Evolutionary conservation across 2,113 vertebrate species (phyloP).

Genomic region (Alethe castanea): DNA sequence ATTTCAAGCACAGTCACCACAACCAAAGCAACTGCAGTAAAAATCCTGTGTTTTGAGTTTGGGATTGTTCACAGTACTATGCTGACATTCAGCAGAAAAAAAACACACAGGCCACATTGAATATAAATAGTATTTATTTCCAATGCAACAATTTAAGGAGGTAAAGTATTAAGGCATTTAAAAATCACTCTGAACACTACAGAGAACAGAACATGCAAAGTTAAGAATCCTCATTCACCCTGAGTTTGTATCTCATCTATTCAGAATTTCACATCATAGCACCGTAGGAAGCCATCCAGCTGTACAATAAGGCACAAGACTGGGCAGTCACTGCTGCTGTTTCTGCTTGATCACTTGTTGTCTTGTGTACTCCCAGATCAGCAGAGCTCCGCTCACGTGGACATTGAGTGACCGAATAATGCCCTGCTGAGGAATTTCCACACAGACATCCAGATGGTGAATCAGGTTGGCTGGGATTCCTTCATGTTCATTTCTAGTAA

Average conservation of each 20-base stretch:
- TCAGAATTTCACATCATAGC: not conserved
- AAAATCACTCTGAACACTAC: not conserved
- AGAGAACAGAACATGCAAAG: conserved; percentile 40
- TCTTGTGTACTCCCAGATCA: conserved; percentile 94
- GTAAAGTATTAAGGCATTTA: conserved; percentile 68
- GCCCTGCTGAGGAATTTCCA: conserved; percentile 95
- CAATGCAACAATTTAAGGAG: conserved; percentile 1
- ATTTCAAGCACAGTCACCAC: not conserved
- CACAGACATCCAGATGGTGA: conserved; percentile 90
- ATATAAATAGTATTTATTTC: conserved; percentile 60
- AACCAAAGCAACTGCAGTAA: not conserved
- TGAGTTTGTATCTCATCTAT: not conserved
- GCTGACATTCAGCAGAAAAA: not conserved
- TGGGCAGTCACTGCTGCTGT: not conserved
- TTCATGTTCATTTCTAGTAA: conserved; percentile 89
- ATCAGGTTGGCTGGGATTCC: conserved; percentile 92
- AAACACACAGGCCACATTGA: not conserved
- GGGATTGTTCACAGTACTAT: not conserved
- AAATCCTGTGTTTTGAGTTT: not conserved
- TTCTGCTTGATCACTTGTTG: conserved; percentile 76
- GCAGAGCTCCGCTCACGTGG: conserved; percentile 93
- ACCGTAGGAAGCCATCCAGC: not conserved
- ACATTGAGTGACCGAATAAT: conserved; percentile 94
- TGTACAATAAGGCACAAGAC: not conserved
- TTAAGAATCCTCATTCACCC: not conserved